phyloP scores from a whole-genome alignment of 2,888 invertebrate genomes.

The Blastobasis adustella region DNA sequence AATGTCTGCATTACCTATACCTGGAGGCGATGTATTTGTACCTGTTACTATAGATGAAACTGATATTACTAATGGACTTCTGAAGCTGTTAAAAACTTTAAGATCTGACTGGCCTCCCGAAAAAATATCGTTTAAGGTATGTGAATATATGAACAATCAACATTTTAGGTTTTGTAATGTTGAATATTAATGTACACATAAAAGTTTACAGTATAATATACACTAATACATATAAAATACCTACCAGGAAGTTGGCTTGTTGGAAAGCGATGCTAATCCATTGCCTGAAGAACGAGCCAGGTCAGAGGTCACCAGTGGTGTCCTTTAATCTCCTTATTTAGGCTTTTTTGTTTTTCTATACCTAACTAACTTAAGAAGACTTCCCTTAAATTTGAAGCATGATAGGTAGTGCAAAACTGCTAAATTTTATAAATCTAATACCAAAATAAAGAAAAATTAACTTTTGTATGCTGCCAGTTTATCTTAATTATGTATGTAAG shows the following conservation, averaged over 20 bases:
- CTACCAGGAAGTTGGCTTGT: neutral
- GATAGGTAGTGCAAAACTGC: too few relatives aligned
- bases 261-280: neutral
- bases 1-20: neutral
- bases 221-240: neutral
- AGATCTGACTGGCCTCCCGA: conserved; percentile 81
- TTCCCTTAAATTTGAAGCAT: too few relatives aligned
- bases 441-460: too few relatives aligned
- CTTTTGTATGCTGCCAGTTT: too few relatives aligned
- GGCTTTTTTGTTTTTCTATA: too few relatives aligned
- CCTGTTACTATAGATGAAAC: conserved; percentile 79
- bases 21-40: conserved; percentile 60
- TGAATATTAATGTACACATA: neutral
- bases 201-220: neutral
- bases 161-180: neutral
- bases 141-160: neutral
- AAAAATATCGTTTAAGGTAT: conserved; percentile 83
- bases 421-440: too few relatives aligned
- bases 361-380: too few relatives aligned
- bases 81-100: conserved; percentile 78
- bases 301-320: too few relatives aligned
- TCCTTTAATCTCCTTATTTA: too few relatives aligned
- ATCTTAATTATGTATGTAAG: too few relatives aligned
- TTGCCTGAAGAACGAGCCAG: neutral
- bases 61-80: conserved; percentile 79